These are phyloP conservation scores for Oithona nana DNA, from an alignment of 2,888 invertebrate species.

Conservation along the genomic window DNA sequence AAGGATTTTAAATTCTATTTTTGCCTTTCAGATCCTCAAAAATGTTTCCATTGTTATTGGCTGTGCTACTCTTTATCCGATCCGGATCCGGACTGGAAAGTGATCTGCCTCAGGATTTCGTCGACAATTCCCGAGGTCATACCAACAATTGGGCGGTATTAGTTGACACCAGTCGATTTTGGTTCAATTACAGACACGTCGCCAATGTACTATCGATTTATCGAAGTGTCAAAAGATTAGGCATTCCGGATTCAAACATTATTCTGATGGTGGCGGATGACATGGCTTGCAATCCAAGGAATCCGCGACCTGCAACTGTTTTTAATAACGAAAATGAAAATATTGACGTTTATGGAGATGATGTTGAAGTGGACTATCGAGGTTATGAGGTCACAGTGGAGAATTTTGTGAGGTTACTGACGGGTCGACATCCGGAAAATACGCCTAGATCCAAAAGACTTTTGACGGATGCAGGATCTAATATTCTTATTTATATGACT, in stretches of 20 bases:
- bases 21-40: too few species aligned
- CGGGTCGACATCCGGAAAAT: constrained; percentile 73
- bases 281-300: constrained; percentile 96
- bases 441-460: constrained; percentile 88
- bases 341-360: constrained; percentile 96
- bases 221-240: constrained; percentile 69
- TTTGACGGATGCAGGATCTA: constrained; percentile 87
- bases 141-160: constrained; percentile 99
- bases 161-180: constrained; percentile 94
- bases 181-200: constrained; percentile 99
- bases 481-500: constrained; percentile 86
- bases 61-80: too few species aligned
- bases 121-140: constrained; percentile 33
- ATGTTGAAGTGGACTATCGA: constrained; percentile 95
- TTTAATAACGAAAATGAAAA: constrained; percentile 74
- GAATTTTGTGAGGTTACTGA: constrained; percentile 87
- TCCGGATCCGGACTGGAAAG: not conserved
- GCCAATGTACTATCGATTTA: constrained; percentile 97
- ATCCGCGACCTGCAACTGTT: constrained; percentile 90
- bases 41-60: too few species aligned
- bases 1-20: too few species aligned
- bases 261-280: constrained; percentile 99
- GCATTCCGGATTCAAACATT: constrained; percentile 56
- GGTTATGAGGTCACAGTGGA: constrained; percentile 79
- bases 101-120: not conserved